Conservation (phyloP, 2,888 invertebrate genomes). For the Pseudococcus viburni region DNA sequence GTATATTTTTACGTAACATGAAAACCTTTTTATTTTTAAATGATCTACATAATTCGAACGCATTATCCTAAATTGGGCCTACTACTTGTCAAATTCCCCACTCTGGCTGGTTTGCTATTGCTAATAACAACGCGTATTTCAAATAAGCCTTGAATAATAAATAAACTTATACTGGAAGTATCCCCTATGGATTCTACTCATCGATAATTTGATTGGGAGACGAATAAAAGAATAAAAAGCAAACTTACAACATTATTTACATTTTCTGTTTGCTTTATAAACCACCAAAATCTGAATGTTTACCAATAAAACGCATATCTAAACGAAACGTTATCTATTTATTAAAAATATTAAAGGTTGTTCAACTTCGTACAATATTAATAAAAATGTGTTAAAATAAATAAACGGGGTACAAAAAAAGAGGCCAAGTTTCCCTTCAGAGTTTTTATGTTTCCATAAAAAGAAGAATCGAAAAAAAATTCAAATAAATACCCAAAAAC, state of each 20-base stretch:
- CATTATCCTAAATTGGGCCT: too few species aligned
- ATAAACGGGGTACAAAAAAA: too few species aligned
- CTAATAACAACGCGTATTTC: background rate
- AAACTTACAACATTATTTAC: background rate
- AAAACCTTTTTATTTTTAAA: too few species aligned
- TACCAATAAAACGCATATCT: background rate
- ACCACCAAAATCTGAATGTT: background rate
- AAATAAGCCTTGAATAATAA: background rate
- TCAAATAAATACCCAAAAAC: too few species aligned
- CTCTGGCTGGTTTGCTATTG: too few species aligned
- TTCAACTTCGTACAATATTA: background rate
- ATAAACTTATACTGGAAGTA: background rate
- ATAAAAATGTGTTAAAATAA: too few species aligned
- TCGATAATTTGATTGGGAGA: background rate
- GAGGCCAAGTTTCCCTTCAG: too few species aligned
- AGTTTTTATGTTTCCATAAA: too few species aligned
- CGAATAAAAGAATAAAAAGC: background rate
- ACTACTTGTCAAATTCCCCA: too few species aligned
- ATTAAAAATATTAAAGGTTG: background rate
- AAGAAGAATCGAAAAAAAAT: too few species aligned
- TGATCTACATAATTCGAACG: too few species aligned
- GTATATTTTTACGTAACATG: too few species aligned
- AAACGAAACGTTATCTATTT: background rate
- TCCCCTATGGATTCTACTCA: background rate
- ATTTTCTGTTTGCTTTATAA: background rate